Conservation (phyloP, 92 coral and sea anemone species). For the Galaxea fascicularis region DNA sequence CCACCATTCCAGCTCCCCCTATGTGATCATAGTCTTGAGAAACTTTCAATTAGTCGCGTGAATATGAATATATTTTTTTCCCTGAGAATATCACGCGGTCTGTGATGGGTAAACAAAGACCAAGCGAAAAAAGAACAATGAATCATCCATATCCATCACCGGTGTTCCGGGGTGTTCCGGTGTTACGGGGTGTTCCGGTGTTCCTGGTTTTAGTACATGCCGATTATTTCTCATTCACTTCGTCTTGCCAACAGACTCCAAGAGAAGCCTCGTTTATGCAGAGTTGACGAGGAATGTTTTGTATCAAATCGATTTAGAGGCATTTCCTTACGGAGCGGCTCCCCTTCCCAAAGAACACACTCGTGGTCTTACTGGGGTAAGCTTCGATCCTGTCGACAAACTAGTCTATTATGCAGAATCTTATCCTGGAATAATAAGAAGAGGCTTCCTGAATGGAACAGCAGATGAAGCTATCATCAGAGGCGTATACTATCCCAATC, state of each 20-base stretch:
- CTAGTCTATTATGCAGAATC: constrained; percentile 8
- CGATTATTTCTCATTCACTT: neutral
- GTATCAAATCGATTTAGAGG: constrained; percentile 33
- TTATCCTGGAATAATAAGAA: constrained; percentile 8
- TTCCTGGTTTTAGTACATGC: too few species aligned
- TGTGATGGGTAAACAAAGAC: too few species aligned
- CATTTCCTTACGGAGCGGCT: neutral
- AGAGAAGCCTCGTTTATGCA: constrained; percentile 19
- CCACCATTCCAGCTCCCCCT: too few species aligned
- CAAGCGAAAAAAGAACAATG: too few species aligned
- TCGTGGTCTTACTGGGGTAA: constrained; percentile 9
- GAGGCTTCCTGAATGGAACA: constrained; percentile 21
- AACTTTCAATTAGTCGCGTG: too few species aligned
- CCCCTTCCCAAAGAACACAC: constrained; percentile 29
- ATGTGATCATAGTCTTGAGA: too few species aligned
- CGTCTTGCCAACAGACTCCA: constrained; percentile 15
- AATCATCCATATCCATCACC: too few species aligned
- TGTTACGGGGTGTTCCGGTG: too few species aligned
- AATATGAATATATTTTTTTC: too few species aligned
- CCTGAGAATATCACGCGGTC: too few species aligned
- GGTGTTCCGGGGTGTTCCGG: too few species aligned
- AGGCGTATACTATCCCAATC: constrained; percentile 23
- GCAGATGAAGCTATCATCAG: constrained; percentile 13
- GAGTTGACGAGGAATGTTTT: constrained; percentile 4
- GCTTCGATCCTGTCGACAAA: constrained; percentile 33